Evolutionary conservation across 2,888 invertebrate species (phyloP).

Genomic region (Cosmopolites sordidus): DNA sequence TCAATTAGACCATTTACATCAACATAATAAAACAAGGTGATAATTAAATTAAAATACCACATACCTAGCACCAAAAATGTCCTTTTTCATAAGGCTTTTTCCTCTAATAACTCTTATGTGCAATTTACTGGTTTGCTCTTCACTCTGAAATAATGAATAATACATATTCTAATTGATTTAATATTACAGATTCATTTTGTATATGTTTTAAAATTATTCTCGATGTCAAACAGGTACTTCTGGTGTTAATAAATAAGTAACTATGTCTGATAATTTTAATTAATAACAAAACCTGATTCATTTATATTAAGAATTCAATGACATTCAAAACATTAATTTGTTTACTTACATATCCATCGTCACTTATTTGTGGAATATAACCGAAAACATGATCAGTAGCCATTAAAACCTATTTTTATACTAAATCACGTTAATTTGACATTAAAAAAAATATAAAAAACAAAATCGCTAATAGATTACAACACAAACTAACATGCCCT

Average conservation of each 20-base stretch:
- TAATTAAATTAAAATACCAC: conserved; percentile 19
- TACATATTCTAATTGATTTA: background rate
- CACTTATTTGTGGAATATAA: conserved; percentile 45
- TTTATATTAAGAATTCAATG: background rate
- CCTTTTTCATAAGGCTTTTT: conserved; percentile 92
- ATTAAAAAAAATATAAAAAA: conserved; percentile 13
- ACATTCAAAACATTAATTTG: conserved; percentile 2
- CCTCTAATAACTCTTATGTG: conserved; percentile 83
- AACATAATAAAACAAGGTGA: background rate
- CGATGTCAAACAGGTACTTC: too few relatives aligned
- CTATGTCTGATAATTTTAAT: background rate
- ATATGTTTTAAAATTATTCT: too few relatives aligned
- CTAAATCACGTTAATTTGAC: conserved; percentile 21
- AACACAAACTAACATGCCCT: conserved; percentile 1
- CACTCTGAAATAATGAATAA: conserved; percentile 55
- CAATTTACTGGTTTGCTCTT: conserved; percentile 76
- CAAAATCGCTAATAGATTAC: background rate
- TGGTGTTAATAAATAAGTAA: too few relatives aligned
- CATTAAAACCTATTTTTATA: conserved; percentile 36
- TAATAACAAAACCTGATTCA: conserved; percentile 2
- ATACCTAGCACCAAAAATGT: conserved; percentile 97
- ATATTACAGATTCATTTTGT: too few relatives aligned
- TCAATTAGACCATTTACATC: background rate
- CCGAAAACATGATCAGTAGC: conserved; percentile 47
- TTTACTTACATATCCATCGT: conserved; percentile 46